Base-by-base conservation (phyloP, 2,797 vertebrate genomes). In the Lacerta bilineata region DNA sequence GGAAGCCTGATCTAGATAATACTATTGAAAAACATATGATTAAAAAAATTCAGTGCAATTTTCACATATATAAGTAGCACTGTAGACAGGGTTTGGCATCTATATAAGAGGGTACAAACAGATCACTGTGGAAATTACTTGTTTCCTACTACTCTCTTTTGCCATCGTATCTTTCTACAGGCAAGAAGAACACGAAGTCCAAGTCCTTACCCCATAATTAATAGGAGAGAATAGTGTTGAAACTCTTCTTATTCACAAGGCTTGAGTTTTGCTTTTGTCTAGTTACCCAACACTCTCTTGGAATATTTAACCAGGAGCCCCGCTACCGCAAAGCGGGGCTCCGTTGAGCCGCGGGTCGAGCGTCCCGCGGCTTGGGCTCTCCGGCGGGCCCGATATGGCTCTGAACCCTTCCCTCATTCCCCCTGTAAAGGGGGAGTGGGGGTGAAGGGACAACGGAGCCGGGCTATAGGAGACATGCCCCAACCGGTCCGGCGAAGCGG, bases 61-160 rank as follows among this genome's bases (percentile, higher is more conserved):
- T 27, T 79, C 46, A 55, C 43, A 18, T 55, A 17, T 79, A 79
- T 6, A 29, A 55, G 23, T n/a, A 79, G 55, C 27, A 3, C n/a
- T 5, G 46, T 55, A 79, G 55, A 8, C 46, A 33, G 46, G 43
- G 41, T 43, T 46, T 77, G 13, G 41, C 13, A 55, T 55, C 46
- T 79, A 27, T 46, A 77, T 46, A 50, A n/a, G 46, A 18, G 27
- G n/a, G 46, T 29, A 79, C 11, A 17, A 33, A 72, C 69, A 72
- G n/a, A 15, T 8, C 69, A 18, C 17, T 33, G 29, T 72, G n/a
- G 77, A 17, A 79, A 55, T 2, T 3, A 79, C 46, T n/a, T 55
- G 43, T 79, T 79, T 79, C 77, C 46, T 79, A n/a, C 29, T 79
- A 50, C 29, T 55, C 29, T 79, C 46, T 59, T 79, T 79, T 55